A percentile compares a stretch with the other conserved stretches of the same genome.
Conservation (phyloP, 1,140 invertebrate genomes). For the Augochlora pura region DNA sequence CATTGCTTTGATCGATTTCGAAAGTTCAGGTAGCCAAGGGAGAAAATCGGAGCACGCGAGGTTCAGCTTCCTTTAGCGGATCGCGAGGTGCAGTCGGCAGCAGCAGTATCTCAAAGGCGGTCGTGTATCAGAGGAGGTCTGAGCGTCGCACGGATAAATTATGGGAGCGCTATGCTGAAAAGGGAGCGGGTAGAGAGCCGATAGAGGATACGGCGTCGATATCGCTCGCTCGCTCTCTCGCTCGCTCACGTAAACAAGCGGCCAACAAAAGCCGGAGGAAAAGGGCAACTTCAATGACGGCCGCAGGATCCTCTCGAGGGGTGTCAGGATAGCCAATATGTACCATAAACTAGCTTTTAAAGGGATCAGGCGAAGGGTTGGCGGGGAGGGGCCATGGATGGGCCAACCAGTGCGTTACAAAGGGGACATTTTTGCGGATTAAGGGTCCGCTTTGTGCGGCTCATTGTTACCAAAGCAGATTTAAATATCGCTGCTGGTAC, state of each 20-base stretch:
- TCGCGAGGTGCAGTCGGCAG: not conserved
- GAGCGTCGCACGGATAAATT: conserved; percentile 39
- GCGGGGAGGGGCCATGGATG: not conserved
- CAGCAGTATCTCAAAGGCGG: conserved; percentile 1
- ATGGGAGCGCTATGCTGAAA: conserved; percentile 29
- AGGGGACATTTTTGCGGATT: conserved; percentile 63
- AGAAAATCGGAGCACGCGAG: not conserved
- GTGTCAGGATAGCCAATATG: conserved; percentile 28
- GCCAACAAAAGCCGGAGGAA: conserved; percentile 30
- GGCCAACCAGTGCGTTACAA: conserved; percentile 21
- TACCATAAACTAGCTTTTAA: conserved; percentile 68
- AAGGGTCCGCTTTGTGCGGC: conserved; percentile 44
- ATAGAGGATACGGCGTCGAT: conserved; percentile 33
- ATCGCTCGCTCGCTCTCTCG: conserved; percentile 3
- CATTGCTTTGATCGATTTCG: not conserved
- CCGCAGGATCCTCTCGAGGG: conserved; percentile 47
- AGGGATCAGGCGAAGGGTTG: conserved; percentile 43
- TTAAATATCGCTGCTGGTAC: conserved; percentile 28
- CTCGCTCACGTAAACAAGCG: conserved; percentile 43
- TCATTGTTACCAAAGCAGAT: conserved; percentile 57
- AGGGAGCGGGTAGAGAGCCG: conserved; percentile 21
- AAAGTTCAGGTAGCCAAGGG: too few relatives aligned
- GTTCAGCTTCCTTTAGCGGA: not conserved
- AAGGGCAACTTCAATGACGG: conserved; percentile 45
- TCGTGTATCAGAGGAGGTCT: not conserved